phyloP scores from a whole-genome alignment of 2,113 vertebrate genomes.

The Ranitomeya variabilis region DNA sequence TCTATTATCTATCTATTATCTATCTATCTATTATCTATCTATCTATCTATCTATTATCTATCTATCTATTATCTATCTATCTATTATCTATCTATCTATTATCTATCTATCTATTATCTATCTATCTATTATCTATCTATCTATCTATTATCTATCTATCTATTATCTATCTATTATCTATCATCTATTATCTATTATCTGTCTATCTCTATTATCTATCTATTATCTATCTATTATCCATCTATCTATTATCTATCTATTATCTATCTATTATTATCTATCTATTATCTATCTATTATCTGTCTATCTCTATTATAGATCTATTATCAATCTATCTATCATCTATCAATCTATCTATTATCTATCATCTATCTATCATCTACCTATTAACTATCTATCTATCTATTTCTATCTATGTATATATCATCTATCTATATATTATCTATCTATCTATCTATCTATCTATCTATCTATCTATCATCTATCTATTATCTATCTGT shows the following conservation, averaged over 20 bases:
- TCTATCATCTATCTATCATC: constrained; percentile 13
- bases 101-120: not conserved
- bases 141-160: not conserved
- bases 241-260: not conserved
- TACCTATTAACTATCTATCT: not conserved
- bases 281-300: not conserved
- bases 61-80: not conserved
- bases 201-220: constrained; percentile 9
- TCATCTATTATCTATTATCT: not conserved
- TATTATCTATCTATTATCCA: not conserved
- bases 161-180: constrained; percentile 43
- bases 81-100: not conserved
- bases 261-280: not conserved
- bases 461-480: constrained; percentile 1
- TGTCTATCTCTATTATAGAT: not conserved
- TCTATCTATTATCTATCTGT: not conserved
- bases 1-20: constrained; percentile 1
- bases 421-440: not conserved
- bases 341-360: not conserved
- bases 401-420: constrained; percentile 5
- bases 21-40: constrained; percentile 1
- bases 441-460: constrained; percentile 7
- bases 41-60: constrained; percentile 18
- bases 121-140: not conserved
- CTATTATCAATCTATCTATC: not conserved